A percentile compares a stretch with the other conserved stretches of the same genome.
Evolutionary conservation across 2,888 invertebrate species (phyloP).

Genomic region (Tenthredo distinguenda): DNA sequence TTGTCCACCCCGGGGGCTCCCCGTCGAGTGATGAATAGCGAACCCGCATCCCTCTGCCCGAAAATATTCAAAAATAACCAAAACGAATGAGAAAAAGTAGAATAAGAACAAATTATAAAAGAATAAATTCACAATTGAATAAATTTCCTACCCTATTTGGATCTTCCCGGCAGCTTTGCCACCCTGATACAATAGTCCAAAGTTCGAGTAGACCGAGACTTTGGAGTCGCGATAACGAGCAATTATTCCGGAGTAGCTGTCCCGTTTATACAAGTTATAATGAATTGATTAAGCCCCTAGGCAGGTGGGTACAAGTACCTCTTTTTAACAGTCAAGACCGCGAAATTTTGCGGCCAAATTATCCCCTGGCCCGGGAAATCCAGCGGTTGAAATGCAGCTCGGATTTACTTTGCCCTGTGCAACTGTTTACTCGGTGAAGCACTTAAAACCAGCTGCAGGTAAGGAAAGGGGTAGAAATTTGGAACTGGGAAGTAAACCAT

Average conservation of each 20-base stretch:
- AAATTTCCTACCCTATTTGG: background rate
- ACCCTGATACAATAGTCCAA: conserved; percentile 27
- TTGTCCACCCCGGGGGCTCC: conserved; percentile 18
- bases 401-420: background rate
- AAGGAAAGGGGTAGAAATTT: background rate
- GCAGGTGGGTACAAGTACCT: background rate
- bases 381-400: background rate
- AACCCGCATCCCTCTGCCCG: background rate
- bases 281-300: background rate
- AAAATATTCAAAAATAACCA: background rate
- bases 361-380: background rate
- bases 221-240: background rate
- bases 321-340: background rate
- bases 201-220: background rate
- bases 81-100: background rate
- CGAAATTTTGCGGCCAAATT: background rate
- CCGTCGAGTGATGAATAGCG: conserved; percentile 49
- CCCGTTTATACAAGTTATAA: background rate
- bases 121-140: background rate
- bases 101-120: background rate
- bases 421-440: conserved; percentile 8
- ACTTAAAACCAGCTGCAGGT: conserved; percentile 55
- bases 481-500: background rate
- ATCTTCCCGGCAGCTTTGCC: background rate
- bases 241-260: background rate